Percentiles rank a stretch among this genome's conserved stretches.
phyloP scores from a whole-genome alignment of 2,113 vertebrate genomes.

The Cephalopholis sonnerati region DNA sequence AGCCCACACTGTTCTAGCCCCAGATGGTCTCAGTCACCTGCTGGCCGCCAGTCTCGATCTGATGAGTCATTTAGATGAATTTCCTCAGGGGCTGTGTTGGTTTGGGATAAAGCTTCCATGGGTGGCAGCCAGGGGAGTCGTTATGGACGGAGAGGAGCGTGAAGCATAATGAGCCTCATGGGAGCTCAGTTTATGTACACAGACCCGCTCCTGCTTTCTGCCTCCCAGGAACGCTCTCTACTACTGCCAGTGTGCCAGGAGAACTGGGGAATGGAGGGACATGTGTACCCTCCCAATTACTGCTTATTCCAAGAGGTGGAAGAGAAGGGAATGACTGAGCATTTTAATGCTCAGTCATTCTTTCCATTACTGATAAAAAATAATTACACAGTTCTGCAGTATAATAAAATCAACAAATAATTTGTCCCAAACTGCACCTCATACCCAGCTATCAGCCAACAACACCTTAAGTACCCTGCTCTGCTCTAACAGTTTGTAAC shows the following conservation, averaged over 20 bases:
- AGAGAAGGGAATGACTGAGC: background rate
- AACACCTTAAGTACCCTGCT: background rate
- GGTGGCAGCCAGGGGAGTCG: conserved; percentile 47
- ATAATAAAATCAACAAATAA: conserved; percentile 3
- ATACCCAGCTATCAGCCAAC: background rate
- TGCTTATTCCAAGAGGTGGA: conserved; percentile 3
- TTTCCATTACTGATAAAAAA: conserved; percentile 11
- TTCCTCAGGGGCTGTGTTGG: conserved; percentile 31
- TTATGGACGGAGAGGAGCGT: conserved; percentile 37
- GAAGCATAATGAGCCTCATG: conserved; percentile 66
- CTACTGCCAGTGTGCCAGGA: conserved; percentile 30
- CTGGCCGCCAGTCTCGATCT: conserved; percentile 20
- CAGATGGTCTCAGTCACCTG: conserved; percentile 66
- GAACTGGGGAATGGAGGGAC: background rate
- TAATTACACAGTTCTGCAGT: background rate
- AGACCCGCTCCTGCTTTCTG: conserved; percentile 35
- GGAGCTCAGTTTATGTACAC: conserved; percentile 59
- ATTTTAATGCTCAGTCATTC: background rate
- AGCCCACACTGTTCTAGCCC: conserved; percentile 6
- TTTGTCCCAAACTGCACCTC: background rate
- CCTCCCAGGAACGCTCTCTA: conserved; percentile 32
- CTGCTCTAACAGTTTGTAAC: background rate
- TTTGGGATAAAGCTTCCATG: conserved; percentile 42
- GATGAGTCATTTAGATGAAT: conserved; percentile 58
- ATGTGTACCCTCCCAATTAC: background rate